A percentile compares a stretch with the other conserved stretches of the same genome.
These are phyloP conservation scores for Dryas iulia DNA, from an alignment of 1,140 invertebrate species.

Conservation along the genomic window DNA sequence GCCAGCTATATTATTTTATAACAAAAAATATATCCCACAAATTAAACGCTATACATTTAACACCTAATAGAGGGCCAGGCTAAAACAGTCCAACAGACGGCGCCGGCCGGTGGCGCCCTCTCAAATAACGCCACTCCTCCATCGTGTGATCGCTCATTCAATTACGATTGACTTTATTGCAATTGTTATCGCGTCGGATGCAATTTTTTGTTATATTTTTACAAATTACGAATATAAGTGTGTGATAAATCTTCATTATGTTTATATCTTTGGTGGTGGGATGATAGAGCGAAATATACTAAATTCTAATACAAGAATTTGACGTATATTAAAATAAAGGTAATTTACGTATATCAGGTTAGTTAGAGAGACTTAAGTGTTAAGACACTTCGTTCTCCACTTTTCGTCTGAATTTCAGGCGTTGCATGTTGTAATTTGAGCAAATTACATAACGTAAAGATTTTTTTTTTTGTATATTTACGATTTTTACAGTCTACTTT, in stretches of 20 bases:
- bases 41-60: not conserved
- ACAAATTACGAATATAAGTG: not conserved
- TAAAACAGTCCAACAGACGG: constrained; percentile 28
- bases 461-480: too few relatives aligned
- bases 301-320: not conserved
- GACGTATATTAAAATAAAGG: too few relatives aligned
- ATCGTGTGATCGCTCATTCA: constrained; percentile 35
- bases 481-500: too few relatives aligned
- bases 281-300: not conserved
- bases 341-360: too few relatives aligned
- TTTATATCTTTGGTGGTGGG: not conserved
- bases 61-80: constrained; percentile 1
- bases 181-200: constrained; percentile 34
- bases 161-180: constrained; percentile 40
- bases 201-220: constrained; percentile 21
- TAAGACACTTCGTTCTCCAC: too few relatives aligned
- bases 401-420: too few relatives aligned
- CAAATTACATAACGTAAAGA: too few relatives aligned
- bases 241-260: not conserved
- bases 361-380: too few relatives aligned
- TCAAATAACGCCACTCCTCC: constrained; percentile 31
- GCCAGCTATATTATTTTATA: too few relatives aligned
- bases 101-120: constrained; percentile 35
- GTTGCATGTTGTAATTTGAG: too few relatives aligned
- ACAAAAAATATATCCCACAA: too few relatives aligned